Conservation (phyloP, 2,888 invertebrate genomes). For the Drosophila infuscata region DNA sequence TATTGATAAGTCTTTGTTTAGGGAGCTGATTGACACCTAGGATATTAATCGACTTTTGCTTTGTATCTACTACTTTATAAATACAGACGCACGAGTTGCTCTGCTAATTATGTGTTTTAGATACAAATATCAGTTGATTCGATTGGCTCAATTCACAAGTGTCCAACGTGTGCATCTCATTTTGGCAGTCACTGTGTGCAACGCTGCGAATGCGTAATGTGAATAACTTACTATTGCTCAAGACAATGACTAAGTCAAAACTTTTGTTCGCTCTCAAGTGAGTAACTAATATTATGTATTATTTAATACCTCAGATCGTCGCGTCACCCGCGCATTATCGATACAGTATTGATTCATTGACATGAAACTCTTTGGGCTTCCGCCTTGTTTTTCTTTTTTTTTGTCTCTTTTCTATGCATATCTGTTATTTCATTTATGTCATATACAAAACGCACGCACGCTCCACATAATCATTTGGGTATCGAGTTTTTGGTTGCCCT, state of each 20-base stretch:
- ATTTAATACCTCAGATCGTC: slow-evolving; percentile 39
- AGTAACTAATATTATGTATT: slow-evolving; percentile 4
- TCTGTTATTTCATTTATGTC: slow-evolving; percentile 71
- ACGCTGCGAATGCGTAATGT: slow-evolving; percentile 53
- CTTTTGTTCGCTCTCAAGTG: slow-evolving; percentile 8
- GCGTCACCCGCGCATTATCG: slow-evolving; percentile 42
- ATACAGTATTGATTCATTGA: slow-evolving; percentile 49
- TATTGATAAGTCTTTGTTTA: background rate
- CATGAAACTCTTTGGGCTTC: slow-evolving; percentile 11
- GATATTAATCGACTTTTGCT: background rate
- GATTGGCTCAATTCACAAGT: slow-evolving; percentile 8
- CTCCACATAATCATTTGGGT: slow-evolving; percentile 54
- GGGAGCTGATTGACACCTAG: no score
- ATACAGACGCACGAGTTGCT: background rate
- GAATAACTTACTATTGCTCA: background rate
- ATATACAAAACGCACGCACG: slow-evolving; percentile 69
- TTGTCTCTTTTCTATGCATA: background rate
- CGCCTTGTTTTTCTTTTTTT: slow-evolving; percentile 5
- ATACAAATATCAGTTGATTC: slow-evolving; percentile 15
- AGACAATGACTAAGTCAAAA: slow-evolving; percentile 30
- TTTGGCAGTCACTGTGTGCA: background rate
- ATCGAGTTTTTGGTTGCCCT: slow-evolving; percentile 42
- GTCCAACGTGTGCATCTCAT: background rate
- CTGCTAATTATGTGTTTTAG: slow-evolving; percentile 6
- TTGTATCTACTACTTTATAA: background rate